A percentile compares a stretch with the other conserved stretches of the same genome.
Evolutionary conservation across 2,888 invertebrate species (phyloP).

Genomic region (Thera britannica): DNA sequence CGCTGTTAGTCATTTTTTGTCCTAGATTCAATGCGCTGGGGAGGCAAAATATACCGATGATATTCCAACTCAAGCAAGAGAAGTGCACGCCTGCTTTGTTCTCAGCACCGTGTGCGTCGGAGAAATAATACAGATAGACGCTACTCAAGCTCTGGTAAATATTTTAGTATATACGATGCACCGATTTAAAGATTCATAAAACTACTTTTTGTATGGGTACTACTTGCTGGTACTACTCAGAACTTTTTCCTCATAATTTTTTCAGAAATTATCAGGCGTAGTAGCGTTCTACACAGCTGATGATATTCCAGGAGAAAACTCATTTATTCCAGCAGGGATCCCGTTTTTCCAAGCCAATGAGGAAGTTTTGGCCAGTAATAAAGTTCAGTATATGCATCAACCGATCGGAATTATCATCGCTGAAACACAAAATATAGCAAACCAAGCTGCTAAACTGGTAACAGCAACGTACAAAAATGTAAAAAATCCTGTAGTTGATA

Average conservation of each 20-base stretch:
- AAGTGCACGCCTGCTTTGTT: slow-evolving; percentile 88
- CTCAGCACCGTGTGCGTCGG: slow-evolving; percentile 79
- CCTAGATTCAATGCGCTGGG: slow-evolving; percentile 85
- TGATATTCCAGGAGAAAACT: slow-evolving; percentile 88
- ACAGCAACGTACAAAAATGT: slow-evolving; percentile 80
- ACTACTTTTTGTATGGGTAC: no score
- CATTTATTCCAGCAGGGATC: slow-evolving; percentile 62
- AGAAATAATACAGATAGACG: slow-evolving; percentile 83
- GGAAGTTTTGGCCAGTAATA: slow-evolving; percentile 74
- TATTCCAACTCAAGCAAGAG: slow-evolving; percentile 81
- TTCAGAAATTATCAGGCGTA: slow-evolving; percentile 86
- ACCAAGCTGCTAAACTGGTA: slow-evolving; percentile 83
- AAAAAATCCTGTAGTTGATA: slow-evolving; percentile 57
- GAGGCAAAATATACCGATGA: slow-evolving; percentile 89
- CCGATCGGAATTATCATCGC: slow-evolving; percentile 84
- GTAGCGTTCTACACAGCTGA: slow-evolving; percentile 85
- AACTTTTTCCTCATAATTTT: slow-evolving; percentile 30
- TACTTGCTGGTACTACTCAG: no score
- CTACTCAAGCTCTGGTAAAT: slow-evolving; percentile 86
- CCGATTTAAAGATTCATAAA: no score
- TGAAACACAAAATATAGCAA: slow-evolving; percentile 79
- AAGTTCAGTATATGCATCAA: slow-evolving; percentile 61
- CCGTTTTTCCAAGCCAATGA: slow-evolving; percentile 48
- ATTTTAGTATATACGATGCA: neutral
- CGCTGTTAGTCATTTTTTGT: neutral